A percentile compares a stretch with the other conserved stretches of the same genome.
Conservation (phyloP, 2,797 vertebrate genomes). For the Xenopus petersii region DNA sequence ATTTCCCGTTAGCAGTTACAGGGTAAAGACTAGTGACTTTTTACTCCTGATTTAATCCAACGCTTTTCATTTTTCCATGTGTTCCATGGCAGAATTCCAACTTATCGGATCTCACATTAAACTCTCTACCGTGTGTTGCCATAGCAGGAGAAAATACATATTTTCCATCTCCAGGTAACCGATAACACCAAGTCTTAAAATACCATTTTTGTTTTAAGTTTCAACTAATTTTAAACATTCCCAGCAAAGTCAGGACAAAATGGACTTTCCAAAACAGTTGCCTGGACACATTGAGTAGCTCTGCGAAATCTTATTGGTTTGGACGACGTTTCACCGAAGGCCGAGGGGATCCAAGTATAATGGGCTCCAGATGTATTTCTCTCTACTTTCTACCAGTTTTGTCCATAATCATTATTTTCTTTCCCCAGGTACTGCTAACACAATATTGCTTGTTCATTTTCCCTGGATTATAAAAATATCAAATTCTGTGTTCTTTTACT, state of each 20-base stretch:
- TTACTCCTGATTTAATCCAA: neutral
- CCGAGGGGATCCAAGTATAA: neutral
- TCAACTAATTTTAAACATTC: conserved; percentile 55
- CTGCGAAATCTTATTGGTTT: neutral
- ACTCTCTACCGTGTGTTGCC: conserved; percentile 55
- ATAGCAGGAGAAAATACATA: conserved; percentile 60
- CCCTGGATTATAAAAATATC: too few relatives aligned
- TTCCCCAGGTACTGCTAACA: conserved; percentile 1
- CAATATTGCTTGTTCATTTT: neutral
- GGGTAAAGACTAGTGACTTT: neutral
- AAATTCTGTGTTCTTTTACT: too few relatives aligned
- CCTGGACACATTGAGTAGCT: conserved; percentile 5
- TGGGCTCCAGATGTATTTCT: conserved; percentile 22
- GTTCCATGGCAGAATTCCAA: conserved; percentile 56
- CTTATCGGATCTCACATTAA: conserved; percentile 49
- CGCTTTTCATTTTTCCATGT: conserved; percentile 50
- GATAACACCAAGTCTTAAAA: conserved; percentile 56
- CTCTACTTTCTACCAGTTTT: neutral
- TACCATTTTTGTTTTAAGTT: conserved; percentile 53
- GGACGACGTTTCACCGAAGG: conserved; percentile 2
- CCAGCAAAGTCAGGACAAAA: conserved; percentile 31
- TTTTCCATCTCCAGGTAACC: conserved; percentile 59
- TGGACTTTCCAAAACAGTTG: conserved; percentile 42
- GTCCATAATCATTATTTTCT: too few relatives aligned
- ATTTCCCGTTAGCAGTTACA: too few relatives aligned